A percentile compares a stretch with the other conserved stretches of the same genome.
These are phyloP conservation scores for Drosophila glabriapex DNA, from an alignment of 2,888 invertebrate genomes.

Conservation along the genomic window DNA sequence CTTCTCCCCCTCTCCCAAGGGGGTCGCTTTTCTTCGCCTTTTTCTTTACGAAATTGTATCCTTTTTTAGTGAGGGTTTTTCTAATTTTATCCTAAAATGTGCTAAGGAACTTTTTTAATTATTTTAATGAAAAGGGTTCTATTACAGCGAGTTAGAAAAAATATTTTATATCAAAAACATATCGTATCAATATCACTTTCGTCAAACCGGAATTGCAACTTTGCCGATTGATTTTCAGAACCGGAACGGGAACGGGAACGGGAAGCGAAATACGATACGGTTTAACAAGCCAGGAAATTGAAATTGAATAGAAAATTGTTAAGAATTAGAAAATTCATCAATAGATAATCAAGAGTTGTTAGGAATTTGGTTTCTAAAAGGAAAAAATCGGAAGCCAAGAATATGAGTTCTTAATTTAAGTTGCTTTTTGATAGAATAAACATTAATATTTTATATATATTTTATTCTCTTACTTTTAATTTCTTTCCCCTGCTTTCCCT, in stretches of 20 bases:
- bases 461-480: neutral
- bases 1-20: slow-evolving; percentile 6
- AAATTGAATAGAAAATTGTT: neutral
- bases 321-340: neutral
- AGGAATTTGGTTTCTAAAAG: neutral
- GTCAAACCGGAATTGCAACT: neutral
- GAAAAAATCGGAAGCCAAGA: neutral
- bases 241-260: neutral
- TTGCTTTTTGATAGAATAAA: neutral
- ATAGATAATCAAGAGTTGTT: neutral
- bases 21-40: slow-evolving; percentile 33
- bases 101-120: neutral
- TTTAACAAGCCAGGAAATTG: neutral
- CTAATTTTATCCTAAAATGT: neutral
- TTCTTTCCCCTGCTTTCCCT: neutral
- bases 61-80: neutral
- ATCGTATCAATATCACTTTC: neutral
- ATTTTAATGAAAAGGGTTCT: neutral
- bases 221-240: neutral
- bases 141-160: neutral
- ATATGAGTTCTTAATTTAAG: neutral
- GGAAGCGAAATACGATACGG: neutral
- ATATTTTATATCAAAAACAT: neutral
- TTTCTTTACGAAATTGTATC: slow-evolving; percentile 14
- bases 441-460: neutral